A percentile compares a stretch with the other conserved stretches of the same genome.
phyloP scores from a whole-genome alignment of 2,888 invertebrate species.

The Drosophila borealis region DNA sequence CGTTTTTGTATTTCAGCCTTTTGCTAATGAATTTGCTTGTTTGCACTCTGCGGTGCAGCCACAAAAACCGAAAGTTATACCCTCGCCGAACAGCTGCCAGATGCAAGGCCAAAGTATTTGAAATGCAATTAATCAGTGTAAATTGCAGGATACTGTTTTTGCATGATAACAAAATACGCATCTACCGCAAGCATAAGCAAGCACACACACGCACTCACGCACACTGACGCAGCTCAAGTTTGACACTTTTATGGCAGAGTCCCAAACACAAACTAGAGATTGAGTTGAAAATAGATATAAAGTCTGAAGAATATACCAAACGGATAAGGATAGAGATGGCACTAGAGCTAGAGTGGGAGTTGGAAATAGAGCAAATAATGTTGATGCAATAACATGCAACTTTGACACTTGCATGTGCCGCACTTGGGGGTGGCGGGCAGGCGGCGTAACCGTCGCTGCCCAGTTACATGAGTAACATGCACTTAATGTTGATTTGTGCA shows the following conservation, averaged over 20 bases:
- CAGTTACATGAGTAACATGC: conserved; percentile 62
- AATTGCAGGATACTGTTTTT: conserved; percentile 51
- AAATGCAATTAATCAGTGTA: conserved; percentile 77
- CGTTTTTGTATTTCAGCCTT: conserved; percentile 49
- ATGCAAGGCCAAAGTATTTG: conserved; percentile 60
- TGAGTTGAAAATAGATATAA: conserved; percentile 4
- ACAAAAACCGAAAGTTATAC: conserved; percentile 28
- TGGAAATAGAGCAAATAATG: conserved; percentile 57
- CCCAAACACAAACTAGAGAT: conserved; percentile 2
- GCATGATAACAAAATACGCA: conserved; percentile 47
- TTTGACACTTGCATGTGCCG: conserved; percentile 65
- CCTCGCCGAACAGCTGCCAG: conserved; percentile 21
- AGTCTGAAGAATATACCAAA: neutral
- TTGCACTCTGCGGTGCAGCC: conserved; percentile 47
- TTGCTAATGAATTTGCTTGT: conserved; percentile 71
- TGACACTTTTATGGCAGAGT: conserved; percentile 47
- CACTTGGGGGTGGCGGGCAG: neutral
- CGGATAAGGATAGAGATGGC: conserved; percentile 1
- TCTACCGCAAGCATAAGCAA: conserved; percentile 43
- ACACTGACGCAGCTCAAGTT: conserved; percentile 27
- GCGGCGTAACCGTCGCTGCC: neutral
- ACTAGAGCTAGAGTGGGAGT: conserved; percentile 4
- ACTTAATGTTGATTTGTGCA: conserved; percentile 79
- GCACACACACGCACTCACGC: conserved; percentile 11
- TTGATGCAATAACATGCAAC: conserved; percentile 77